A percentile compares a stretch with the other conserved stretches of the same genome.
Evolutionary conservation across 2,797 vertebrate species (phyloP).

Genomic region (Tenualosa ilisha): DNA sequence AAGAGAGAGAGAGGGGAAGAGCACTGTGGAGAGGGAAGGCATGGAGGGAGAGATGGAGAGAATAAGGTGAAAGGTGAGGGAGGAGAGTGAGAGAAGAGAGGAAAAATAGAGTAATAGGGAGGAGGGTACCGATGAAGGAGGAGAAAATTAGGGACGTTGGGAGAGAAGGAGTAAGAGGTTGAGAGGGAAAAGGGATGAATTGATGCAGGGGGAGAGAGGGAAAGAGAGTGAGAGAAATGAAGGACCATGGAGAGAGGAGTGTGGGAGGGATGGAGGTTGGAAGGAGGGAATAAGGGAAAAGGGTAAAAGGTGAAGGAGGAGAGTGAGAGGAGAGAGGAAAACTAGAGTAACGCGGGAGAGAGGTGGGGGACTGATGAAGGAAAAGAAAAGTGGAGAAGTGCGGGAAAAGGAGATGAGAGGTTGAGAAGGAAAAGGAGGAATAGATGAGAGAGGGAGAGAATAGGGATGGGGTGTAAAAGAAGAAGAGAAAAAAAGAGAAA

Average conservation of each 20-base stretch:
- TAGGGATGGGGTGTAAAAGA: too few relatives aligned
- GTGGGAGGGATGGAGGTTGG: neutral
- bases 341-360: conserved; percentile 24
- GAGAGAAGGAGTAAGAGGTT: neutral
- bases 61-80: too few relatives aligned
- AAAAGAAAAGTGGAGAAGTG: neutral
- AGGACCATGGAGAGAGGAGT: neutral
- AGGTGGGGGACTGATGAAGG: neutral
- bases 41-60: neutral
- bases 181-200: neutral
- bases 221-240: neutral
- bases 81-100: too few relatives aligned
- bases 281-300: conserved; percentile 34
- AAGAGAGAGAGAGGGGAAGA: neutral
- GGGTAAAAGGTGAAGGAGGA: conserved; percentile 51
- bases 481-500: neutral
- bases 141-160: neutral
- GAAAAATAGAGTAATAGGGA: too few relatives aligned
- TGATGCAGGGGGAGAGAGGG: neutral
- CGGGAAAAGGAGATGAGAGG: neutral
- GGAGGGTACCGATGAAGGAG: too few relatives aligned
- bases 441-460: neutral
- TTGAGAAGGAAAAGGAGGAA: neutral
- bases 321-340: conserved; percentile 23
- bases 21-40: neutral